These are phyloP conservation scores for Etheostoma spectabile DNA, from an alignment of 2,113 vertebrate species.

Conservation along the genomic window DNA sequence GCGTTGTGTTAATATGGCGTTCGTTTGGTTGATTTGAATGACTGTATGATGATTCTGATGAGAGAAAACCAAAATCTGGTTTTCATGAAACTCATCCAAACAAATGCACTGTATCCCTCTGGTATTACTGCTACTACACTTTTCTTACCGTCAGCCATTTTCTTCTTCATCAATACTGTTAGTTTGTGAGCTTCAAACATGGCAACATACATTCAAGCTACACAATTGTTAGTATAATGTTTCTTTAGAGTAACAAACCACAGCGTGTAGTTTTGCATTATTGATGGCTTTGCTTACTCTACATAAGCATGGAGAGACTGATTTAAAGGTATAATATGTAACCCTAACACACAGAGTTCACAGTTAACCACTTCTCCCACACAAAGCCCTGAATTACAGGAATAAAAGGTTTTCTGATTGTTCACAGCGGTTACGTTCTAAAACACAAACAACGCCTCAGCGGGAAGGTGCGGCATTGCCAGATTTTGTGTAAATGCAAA, in stretches of 20 bases:
- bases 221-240: not conserved
- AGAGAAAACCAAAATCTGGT: not conserved
- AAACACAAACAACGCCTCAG: too few species aligned
- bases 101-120: not conserved
- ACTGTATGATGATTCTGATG: not conserved
- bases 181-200: not conserved
- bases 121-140: not conserved
- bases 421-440: too few species aligned
- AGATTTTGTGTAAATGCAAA: too few species aligned
- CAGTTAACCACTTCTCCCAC: too few species aligned
- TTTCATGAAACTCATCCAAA: not conserved
- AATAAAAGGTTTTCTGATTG: too few species aligned
- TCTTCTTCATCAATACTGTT: not conserved
- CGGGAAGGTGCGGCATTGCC: too few species aligned
- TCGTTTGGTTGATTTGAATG: not conserved
- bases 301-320: not conserved
- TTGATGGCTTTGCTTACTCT: not conserved
- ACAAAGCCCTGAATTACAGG: too few species aligned
- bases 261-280: conserved; percentile 8
- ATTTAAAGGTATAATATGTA: not conserved
- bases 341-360: too few species aligned
- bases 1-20: too few species aligned
- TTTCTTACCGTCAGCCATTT: not conserved
- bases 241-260: conserved; percentile 15
- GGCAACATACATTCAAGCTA: not conserved